These are phyloP conservation scores for Empidonax traillii DNA, from an alignment of 2,113 vertebrate genomes.

Conservation along the genomic window DNA sequence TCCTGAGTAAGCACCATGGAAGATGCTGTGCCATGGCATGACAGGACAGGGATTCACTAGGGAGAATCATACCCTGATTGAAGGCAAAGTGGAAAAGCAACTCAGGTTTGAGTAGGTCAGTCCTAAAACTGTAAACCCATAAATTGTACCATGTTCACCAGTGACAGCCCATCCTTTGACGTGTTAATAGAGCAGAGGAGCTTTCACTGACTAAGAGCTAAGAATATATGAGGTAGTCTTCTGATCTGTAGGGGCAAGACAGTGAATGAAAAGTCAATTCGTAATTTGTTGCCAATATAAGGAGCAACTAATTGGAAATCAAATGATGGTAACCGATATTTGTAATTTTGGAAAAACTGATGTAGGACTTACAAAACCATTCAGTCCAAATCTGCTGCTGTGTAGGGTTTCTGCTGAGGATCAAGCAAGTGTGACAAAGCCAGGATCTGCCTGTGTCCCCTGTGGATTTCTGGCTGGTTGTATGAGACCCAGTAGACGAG, in stretches of 20 bases:
- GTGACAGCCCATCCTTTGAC: conserved; percentile 40
- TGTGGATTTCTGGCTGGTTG: not conserved
- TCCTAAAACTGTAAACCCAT: not conserved
- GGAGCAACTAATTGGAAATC: not conserved
- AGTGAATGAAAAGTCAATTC: not conserved
- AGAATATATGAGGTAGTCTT: not conserved
- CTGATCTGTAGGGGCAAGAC: not conserved
- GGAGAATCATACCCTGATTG: not conserved
- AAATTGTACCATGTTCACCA: not conserved
- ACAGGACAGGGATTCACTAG: not conserved
- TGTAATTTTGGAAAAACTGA: not conserved
- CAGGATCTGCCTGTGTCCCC: not conserved
- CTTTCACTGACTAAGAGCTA: not conserved
- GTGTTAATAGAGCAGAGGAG: fast-evolving
- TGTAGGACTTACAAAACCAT: not conserved
- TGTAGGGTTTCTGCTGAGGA: not conserved
- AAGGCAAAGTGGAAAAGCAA: not conserved
- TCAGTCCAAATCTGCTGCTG: not conserved
- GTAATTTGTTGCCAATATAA: not conserved
- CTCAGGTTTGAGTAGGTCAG: not conserved
- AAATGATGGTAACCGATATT: not conserved
- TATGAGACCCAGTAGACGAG: not conserved
- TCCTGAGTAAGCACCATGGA: not conserved
- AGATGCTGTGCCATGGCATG: not conserved
- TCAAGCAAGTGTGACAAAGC: not conserved